Percentiles rank a stretch among this genome's conserved stretches.
Conservation (phyloP, 2,888 invertebrate genomes). For the Branchellion lobata region DNA sequence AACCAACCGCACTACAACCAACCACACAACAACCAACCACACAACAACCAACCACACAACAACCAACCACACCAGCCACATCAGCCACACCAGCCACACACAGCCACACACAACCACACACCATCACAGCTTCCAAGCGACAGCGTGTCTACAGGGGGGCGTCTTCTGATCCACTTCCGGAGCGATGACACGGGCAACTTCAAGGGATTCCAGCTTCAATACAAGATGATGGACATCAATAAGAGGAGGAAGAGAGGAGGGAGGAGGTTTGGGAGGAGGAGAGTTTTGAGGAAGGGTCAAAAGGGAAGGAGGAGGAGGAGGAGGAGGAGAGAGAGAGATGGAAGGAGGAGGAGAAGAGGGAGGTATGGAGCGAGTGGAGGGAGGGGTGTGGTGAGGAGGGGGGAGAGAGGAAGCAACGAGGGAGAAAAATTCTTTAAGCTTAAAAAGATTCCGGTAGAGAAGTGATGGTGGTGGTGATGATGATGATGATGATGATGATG, state of each 20-base stretch:
- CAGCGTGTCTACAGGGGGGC: slow-evolving; percentile 82
- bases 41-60: too few relatives aligned
- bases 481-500: too few relatives aligned
- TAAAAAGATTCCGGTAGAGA: too few relatives aligned
- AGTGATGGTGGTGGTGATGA: too few relatives aligned
- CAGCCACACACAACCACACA: not conserved
- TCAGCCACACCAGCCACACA: too few relatives aligned
- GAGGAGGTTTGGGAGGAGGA: not conserved
- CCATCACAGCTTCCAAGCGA: slow-evolving; percentile 64
- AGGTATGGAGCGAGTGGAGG: not conserved
- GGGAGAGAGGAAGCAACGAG: too few relatives aligned
- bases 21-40: not conserved
- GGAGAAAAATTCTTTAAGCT: too few relatives aligned
- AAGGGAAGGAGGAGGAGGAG: not conserved
- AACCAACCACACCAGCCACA: not conserved
- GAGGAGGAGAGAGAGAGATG: not conserved
- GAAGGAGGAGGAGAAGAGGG: not conserved
- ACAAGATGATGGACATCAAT: slow-evolving; percentile 42
- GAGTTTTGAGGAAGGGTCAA: too few relatives aligned
- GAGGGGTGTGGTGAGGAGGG: too few relatives aligned
- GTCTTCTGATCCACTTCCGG: slow-evolving; percentile 81
- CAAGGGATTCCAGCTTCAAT: slow-evolving; percentile 84
- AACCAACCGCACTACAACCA: too few relatives aligned
- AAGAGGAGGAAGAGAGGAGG: not conserved
- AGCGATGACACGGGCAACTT: slow-evolving; percentile 85